Percentiles rank a stretch among this genome's conserved stretches.
These are phyloP conservation scores for Callinectes sapidus DNA, from an alignment of 2,888 invertebrate species.

Conservation along the genomic window DNA sequence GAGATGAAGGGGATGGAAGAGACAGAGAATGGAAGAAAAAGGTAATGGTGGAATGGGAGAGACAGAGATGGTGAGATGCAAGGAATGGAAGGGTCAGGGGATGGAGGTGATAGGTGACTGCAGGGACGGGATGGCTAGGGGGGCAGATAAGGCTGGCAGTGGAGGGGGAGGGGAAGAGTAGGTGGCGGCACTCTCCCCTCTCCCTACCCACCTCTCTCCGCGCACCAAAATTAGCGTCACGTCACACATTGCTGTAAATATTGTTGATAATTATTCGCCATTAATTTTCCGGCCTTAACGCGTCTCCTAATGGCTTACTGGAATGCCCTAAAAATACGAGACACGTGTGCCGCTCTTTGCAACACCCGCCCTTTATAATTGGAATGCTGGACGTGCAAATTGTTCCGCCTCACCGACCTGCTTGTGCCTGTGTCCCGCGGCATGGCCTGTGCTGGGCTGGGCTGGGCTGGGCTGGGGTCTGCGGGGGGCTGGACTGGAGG, in stretches of 20 bases:
- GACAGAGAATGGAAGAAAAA: too few species aligned
- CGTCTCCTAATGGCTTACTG: background rate
- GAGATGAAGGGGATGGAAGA: too few species aligned
- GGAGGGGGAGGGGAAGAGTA: background rate
- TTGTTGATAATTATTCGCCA: background rate
- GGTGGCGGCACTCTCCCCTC: background rate
- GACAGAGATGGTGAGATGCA: too few species aligned
- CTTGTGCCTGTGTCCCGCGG: slow-evolving; percentile 7
- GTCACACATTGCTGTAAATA: slow-evolving; percentile 2
- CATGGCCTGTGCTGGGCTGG: too few species aligned
- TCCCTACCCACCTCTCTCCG: background rate
- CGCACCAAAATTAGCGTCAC: slow-evolving; percentile 10
- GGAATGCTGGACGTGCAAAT: slow-evolving; percentile 31
- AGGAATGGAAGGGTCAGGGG: too few species aligned
- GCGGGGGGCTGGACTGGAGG: background rate
- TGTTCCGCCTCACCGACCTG: background rate
- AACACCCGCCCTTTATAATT: slow-evolving; percentile 11
- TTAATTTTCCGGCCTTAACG: background rate
- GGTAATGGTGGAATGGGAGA: too few species aligned
- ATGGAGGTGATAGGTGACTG: background rate
- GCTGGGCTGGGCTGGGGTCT: too few species aligned
- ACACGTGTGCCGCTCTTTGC: background rate
- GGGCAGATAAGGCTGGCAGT: too few species aligned
- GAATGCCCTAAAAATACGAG: background rate
- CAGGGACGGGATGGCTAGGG: background rate